Evolutionary conservation across 1,140 invertebrate genomes (phyloP).

Genomic region (Dreissena polymorpha): DNA sequence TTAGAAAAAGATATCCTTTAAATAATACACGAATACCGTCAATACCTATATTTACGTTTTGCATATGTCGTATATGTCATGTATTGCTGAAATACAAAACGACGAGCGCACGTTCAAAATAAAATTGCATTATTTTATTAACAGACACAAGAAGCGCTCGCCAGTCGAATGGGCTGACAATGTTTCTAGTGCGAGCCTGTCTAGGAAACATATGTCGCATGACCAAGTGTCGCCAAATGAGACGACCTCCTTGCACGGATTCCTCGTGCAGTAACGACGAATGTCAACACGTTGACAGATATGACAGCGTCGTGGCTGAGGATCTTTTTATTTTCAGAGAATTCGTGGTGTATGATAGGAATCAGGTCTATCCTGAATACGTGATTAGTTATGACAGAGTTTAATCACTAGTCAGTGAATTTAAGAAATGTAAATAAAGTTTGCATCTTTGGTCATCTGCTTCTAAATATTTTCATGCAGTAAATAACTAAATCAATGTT

Average conservation of each 20-base stretch:
- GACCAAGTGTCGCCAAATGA: conserved; percentile 27
- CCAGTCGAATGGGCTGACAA: conserved; percentile 43
- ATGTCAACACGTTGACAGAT: conserved; percentile 44
- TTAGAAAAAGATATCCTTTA: too few species aligned
- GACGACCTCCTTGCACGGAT: conserved; percentile 48
- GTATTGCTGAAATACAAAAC: too few species aligned
- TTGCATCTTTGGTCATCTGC: too few species aligned
- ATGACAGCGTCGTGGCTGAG: conserved; percentile 48
- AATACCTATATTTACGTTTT: too few species aligned
- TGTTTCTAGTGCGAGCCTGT: conserved; percentile 56
- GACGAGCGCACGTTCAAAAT: too few species aligned
- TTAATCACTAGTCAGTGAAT: neutral
- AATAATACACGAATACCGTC: too few species aligned
- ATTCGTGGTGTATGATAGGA: conserved; percentile 46
- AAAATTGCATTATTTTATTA: too few species aligned
- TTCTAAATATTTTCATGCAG: too few species aligned
- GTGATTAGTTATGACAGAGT: conserved; percentile 45
- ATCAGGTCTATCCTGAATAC: conserved; percentile 50
- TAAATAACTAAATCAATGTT: too few species aligned
- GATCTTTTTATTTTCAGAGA: conserved; percentile 49
- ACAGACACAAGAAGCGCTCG: conserved; percentile 2
- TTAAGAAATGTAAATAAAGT: too few species aligned
- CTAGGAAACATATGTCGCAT: conserved; percentile 55
- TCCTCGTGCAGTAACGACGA: conserved; percentile 21
- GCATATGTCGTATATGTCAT: too few species aligned